Evolutionary conservation across 2,113 vertebrate species (phyloP), one percentile per base, ranked within the genome.

Genomic region (Syngnathus scovelli): DNA sequence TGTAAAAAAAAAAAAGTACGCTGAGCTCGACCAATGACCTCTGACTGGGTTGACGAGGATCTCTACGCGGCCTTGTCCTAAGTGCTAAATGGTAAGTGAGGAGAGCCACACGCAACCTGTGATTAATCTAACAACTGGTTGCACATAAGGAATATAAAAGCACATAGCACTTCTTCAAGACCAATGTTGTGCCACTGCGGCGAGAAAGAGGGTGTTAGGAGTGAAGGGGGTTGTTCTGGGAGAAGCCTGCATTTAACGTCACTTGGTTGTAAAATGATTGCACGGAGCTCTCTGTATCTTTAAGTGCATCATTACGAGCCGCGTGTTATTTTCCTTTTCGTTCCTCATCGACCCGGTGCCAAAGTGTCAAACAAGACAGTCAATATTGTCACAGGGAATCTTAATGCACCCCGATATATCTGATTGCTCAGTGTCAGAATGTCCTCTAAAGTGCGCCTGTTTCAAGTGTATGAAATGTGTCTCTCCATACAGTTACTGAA

Each of bases 301-400:
- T 82, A 80, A 87, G 85, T 87, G 85, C 80, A 63, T 76, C 71
- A 46, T 85, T 82, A 86, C 72, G 56, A 55, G 63, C 71, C 27
- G 61, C 39, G 15, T 10, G 72, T 69, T 69, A 33, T 39, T 63
- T 36, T 67, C 61, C 66, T 56, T 75, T 85, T 77, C 66, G 66
- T 66, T 80, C 54, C 4, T 41, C 75, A 82, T 87, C 68, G 76
- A 85, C 75, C 71, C 16, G 39, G 6, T 43, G 19, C 63, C 43
- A 49, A 39, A 38, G 66, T 72, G 74, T 73, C 56, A 68, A 69
- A 68, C 63, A 21, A 62, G 27, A 58, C 2, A 7, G 68, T 92
- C 90, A 80, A 92, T 92, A 85, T 69, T 73, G 79, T 89, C 75
- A 72, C 89, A 77, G 70, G 46, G 18, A 37, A 59, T 72, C 61